These are phyloP conservation scores for Strigamia transsilvanica DNA, from an alignment of 2,888 invertebrate species.

Conservation along the genomic window DNA sequence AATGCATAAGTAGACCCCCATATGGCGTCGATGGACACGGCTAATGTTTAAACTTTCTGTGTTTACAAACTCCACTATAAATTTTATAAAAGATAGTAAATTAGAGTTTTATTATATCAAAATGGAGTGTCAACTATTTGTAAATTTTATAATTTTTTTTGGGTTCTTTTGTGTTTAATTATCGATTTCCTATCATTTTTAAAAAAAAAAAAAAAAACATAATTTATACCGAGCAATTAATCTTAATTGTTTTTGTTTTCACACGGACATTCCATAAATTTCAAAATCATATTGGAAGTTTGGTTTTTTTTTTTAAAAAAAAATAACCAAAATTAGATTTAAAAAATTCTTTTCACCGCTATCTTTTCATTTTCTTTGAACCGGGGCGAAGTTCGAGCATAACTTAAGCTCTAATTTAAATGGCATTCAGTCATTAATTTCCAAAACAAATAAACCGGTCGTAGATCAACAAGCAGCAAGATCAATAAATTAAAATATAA, in stretches of 20 bases:
- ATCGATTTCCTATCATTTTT: neutral
- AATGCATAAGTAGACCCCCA: conserved; percentile 60
- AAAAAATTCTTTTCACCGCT: conserved; percentile 33
- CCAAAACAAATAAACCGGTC: conserved; percentile 46
- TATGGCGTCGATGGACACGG: conserved; percentile 58
- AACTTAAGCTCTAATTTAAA: conserved; percentile 47
- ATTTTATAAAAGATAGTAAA: neutral
- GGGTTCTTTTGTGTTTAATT: neutral
- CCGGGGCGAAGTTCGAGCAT: conserved; percentile 10
- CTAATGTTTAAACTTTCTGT: conserved; percentile 58
- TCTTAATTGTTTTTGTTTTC: conserved; percentile 11
- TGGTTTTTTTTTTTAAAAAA: neutral
- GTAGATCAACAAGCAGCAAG: conserved; percentile 19
- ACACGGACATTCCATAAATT: conserved; percentile 42
- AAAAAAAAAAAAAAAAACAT: neutral
- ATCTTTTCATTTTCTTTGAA: conserved; percentile 48
- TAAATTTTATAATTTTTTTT: neutral
- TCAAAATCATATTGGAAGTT: conserved; percentile 31
- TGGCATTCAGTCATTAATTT: conserved; percentile 48
- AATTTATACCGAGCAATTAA: conserved; percentile 22
- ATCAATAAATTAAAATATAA: conserved; percentile 12
- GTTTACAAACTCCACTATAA: conserved; percentile 13
- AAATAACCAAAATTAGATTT: neutral
- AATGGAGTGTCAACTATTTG: neutral
- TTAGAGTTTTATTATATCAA: neutral